Percentiles rank a stretch among this genome's conserved stretches.
These are phyloP conservation scores for Atherinomorus stipes DNA, from an alignment of 2,113 vertebrate species.

Conservation along the genomic window DNA sequence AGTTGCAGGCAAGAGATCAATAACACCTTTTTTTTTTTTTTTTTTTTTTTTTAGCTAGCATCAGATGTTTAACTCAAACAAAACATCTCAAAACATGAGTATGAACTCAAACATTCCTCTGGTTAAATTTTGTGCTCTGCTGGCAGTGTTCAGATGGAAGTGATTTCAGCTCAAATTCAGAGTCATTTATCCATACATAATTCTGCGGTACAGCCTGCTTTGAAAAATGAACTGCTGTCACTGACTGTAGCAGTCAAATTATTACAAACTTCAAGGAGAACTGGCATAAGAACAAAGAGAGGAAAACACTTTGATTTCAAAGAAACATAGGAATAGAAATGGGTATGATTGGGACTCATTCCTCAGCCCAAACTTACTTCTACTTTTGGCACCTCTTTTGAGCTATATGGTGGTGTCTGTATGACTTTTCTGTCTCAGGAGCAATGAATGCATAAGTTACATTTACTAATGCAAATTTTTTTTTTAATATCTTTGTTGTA, in stretches of 20 bases:
- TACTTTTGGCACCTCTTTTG: too few species aligned
- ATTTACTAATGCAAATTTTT: too few species aligned
- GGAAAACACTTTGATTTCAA: constrained; percentile 23
- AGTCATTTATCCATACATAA: constrained; percentile 12
- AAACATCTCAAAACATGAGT: constrained; percentile 3
- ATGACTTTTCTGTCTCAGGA: too few species aligned
- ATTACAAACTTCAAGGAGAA: constrained; percentile 21
- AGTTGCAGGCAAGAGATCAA: too few species aligned
- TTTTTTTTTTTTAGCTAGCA: too few species aligned
- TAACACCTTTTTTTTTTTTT: too few species aligned
- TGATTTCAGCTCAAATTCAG: constrained; percentile 12
- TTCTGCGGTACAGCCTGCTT: background rate
- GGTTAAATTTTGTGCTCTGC: constrained; percentile 14
- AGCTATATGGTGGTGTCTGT: too few species aligned
- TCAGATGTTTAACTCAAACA: background rate
- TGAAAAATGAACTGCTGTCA: constrained; percentile 38
- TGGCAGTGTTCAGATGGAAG: constrained; percentile 27
- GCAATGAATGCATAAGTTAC: too few species aligned
- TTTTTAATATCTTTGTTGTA: too few species aligned
- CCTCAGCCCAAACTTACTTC: too few species aligned
- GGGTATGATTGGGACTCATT: too few species aligned
- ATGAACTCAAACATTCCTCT: constrained; percentile 16
- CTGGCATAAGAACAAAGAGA: constrained; percentile 40
- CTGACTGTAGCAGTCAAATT: constrained; percentile 10
- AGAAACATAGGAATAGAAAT: constrained; percentile 13